Percentiles rank a stretch among this genome's conserved stretches.
These are phyloP conservation scores for Agelaius tricolor DNA, from an alignment of 2,113 vertebrate species.

Conservation along the genomic window DNA sequence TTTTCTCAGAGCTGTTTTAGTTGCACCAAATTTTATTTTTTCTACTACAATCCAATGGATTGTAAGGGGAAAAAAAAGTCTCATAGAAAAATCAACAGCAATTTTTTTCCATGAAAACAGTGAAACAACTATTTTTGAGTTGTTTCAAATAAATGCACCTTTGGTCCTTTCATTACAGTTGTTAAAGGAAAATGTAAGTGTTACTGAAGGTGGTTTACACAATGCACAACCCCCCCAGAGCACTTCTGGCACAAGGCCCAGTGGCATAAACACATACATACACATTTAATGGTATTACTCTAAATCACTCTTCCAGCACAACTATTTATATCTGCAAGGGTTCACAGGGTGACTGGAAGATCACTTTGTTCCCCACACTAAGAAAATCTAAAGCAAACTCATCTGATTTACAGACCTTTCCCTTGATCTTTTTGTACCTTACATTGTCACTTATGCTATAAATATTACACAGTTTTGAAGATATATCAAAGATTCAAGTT, in stretches of 20 bases:
- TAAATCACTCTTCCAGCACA: background rate
- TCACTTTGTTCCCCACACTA: background rate
- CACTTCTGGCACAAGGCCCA: background rate
- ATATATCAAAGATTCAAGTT: background rate
- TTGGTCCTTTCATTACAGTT: background rate
- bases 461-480: background rate
- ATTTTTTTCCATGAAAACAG: background rate
- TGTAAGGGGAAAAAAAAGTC: background rate
- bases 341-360: background rate
- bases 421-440: background rate
- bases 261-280: background rate
- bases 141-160: background rate
- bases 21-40: background rate
- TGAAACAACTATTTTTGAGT: background rate
- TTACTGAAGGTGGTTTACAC: background rate
- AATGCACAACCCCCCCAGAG: background rate
- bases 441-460: background rate
- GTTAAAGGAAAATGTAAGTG: background rate
- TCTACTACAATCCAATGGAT: background rate
- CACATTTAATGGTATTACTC: background rate
- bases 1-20: background rate
- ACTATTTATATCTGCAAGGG: background rate
- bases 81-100: background rate
- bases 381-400: background rate
- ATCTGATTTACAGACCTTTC: background rate